A percentile compares a stretch with the other conserved stretches of the same genome.
These are phyloP conservation scores for Callipepla squamata DNA, from an alignment of 2,113 vertebrate genomes.

Conservation along the genomic window DNA sequence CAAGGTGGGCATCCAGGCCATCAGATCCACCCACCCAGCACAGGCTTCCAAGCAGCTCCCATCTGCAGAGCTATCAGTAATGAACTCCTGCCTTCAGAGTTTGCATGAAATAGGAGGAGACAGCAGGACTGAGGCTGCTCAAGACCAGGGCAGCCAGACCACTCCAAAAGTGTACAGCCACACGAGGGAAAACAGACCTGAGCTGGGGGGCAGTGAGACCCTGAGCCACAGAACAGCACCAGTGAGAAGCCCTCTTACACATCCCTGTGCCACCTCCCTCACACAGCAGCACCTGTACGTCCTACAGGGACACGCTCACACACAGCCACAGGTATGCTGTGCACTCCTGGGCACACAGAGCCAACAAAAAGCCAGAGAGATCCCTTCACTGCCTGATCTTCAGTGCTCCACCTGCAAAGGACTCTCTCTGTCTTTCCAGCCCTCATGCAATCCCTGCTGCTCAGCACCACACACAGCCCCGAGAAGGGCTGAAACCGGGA, in stretches of 20 bases:
- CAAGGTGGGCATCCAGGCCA: fast-evolving
- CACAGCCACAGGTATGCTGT: not conserved
- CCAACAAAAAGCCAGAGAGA: not conserved
- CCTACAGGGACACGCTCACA: fast-evolving
- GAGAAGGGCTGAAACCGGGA: fast-evolving
- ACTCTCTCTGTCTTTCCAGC: not conserved
- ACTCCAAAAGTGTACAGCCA: not conserved
- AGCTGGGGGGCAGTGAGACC: not conserved
- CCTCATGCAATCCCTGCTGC: not conserved
- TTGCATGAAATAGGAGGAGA: not conserved
- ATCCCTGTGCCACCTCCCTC: not conserved
- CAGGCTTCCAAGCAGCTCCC: not conserved
- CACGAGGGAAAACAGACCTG: no score
- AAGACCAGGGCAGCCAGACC: not conserved
- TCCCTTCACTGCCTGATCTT: fast-evolving
- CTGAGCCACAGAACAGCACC: not conserved
- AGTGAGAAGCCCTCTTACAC: fast-evolving
- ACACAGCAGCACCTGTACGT: not conserved
- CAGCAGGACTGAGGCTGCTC: not conserved
- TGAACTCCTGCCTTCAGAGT: not conserved
- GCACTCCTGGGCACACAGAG: not conserved
- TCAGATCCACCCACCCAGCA: not conserved
- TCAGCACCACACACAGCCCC: not conserved
- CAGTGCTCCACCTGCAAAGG: fast-evolving
- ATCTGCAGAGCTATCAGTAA: not conserved